Evolutionary conservation across 2,797 vertebrate species (phyloP).

Genomic region (Numenius phaeopus): DNA sequence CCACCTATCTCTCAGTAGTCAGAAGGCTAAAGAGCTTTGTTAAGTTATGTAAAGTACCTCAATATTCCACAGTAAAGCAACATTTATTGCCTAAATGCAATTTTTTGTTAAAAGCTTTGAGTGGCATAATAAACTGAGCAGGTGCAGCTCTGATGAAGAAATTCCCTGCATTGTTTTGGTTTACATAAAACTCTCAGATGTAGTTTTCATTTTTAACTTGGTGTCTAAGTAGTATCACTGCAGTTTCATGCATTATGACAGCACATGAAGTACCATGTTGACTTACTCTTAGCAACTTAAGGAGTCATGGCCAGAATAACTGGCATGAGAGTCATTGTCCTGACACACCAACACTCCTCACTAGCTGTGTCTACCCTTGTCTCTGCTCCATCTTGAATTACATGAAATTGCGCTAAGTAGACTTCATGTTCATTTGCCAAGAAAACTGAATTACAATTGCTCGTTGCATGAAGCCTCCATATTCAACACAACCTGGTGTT

Average conservation of each 20-base stretch:
- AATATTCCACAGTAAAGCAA: neutral
- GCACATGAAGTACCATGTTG: constrained; percentile 29
- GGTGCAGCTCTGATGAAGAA: neutral
- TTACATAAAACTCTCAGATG: neutral
- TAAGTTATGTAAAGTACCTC: neutral
- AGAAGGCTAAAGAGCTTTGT: neutral
- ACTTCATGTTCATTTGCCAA: neutral
- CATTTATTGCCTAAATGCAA: neutral
- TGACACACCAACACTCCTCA: neutral
- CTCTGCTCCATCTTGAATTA: neutral
- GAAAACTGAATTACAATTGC: neutral
- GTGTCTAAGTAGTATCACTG: constrained; percentile 7
- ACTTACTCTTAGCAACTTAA: constrained; percentile 34
- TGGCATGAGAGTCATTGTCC: neutral
- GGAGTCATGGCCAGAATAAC: constrained; percentile 41
- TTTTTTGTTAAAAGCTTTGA: neutral
- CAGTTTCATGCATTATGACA: neutral
- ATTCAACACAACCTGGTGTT: neutral
- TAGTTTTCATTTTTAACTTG: constrained; percentile 33
- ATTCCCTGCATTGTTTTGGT: neutral
- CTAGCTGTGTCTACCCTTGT: neutral
- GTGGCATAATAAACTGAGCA: neutral
- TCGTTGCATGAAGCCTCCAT: neutral
- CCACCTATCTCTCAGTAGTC: neutral
- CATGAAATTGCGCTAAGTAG: neutral